Evolutionary conservation across 2,797 vertebrate species (phyloP), one percentile per base, ranked within the genome.

Genomic region (Molossus molossus): DNA sequence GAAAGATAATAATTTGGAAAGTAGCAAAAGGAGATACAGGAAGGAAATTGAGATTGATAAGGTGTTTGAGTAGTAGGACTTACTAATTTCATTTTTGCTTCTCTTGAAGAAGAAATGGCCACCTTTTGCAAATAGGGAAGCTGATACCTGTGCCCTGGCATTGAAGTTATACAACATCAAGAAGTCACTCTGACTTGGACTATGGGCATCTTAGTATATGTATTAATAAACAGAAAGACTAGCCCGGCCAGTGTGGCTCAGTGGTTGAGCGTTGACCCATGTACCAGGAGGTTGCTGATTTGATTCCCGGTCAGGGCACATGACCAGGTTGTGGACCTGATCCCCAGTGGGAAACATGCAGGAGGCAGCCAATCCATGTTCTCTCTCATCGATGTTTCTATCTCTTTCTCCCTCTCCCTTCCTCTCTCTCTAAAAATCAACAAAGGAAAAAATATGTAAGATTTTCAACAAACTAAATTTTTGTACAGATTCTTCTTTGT

Each of bases 1-100:
- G 21, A 82, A 82, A 90, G 27, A 57, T 81, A 13, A 89, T 57
- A 55, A 81, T 55, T 91, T 96, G 87, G 33, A 29, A 94, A 87
- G 62, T 72, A 94, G 55, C 29, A 76, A 81, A 94, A 75, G 18
- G 23, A 37, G 45, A 17, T 62, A 1, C 92, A 82, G 6, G 25
- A 89, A 77, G 72, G 70, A 87, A 87, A 76, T 58, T 53, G 53
- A 87, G 65, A n/a, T 29, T 75, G n/a, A 27, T 80, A 81, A 40
- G 6, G 29, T 64, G 9, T 72, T 33, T 87, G 45, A 72, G 23
- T 81, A 75, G 13, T 67, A 29, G 17, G 50, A 58, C 20, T 67
- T n/a, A 33, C 1, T 75, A 76, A 87, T 9, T 45, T 11, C 5
- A 64, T 50, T 55, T 62, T 79, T 62, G 25, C 60, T 91, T 76